Conservation (phyloP, 1,140 invertebrate genomes). For the Platyscapa corneri region DNA sequence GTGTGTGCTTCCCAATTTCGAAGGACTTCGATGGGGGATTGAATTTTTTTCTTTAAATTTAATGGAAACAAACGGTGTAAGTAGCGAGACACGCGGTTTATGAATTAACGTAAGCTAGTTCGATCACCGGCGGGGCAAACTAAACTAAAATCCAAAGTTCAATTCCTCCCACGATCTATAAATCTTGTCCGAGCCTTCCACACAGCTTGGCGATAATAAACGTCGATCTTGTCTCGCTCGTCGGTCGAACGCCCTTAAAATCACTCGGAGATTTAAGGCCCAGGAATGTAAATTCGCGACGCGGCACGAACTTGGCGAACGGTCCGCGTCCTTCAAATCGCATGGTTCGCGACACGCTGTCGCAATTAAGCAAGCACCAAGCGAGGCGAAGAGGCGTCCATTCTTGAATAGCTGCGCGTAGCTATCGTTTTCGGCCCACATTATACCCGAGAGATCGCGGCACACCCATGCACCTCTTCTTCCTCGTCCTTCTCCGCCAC, state of each 20-base stretch:
- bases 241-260: neutral
- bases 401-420: neutral
- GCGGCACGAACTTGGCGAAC: neutral
- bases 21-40: too few relatives aligned
- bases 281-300: neutral
- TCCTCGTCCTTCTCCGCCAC: neutral
- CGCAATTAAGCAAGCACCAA: neutral
- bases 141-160: neutral
- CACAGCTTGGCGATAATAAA: neutral
- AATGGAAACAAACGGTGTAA: neutral
- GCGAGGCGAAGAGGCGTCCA: neutral
- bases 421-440: constrained; percentile 5
- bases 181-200: neutral
- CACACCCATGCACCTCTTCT: neutral
- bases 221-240: neutral
- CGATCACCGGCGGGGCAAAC: neutral
- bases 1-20: too few relatives aligned
- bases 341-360: neutral
- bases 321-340: neutral
- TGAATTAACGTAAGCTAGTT: neutral
- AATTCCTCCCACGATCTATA: neutral
- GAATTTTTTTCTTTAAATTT: neutral
- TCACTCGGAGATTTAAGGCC: neutral
- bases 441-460: neutral
- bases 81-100: neutral